Percentiles rank a stretch among this genome's conserved stretches.
These are phyloP conservation scores for Callosobruchus maculatus DNA, from an alignment of 2,888 invertebrate species.

Conservation along the genomic window DNA sequence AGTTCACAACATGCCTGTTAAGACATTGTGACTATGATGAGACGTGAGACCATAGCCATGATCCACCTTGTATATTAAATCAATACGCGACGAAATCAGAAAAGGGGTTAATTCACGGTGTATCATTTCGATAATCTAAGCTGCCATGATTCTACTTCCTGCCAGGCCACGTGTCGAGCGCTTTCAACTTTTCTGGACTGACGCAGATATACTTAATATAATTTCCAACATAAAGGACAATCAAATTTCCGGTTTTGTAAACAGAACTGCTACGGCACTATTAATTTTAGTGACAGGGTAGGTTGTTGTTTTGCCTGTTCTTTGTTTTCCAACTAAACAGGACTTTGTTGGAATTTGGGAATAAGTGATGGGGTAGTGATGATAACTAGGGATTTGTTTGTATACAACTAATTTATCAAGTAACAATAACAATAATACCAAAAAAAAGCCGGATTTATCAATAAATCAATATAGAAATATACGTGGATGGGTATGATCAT, in stretches of 20 bases:
- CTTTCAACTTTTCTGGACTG: background rate
- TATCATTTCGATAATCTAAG: background rate
- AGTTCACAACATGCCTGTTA: too few relatives aligned
- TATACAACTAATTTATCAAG: background rate
- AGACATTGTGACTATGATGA: too few relatives aligned
- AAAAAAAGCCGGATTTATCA: too few relatives aligned
- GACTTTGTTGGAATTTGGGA: background rate
- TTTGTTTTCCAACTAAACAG: background rate
- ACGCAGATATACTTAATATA: conserved; percentile 8
- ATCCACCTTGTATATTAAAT: background rate
- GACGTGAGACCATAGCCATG: too few relatives aligned
- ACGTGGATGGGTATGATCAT: too few relatives aligned
- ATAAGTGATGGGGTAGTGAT: background rate
- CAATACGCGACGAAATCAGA: conserved; percentile 4
- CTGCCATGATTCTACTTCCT: background rate
- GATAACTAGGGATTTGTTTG: background rate
- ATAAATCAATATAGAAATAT: too few relatives aligned
- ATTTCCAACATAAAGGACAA: conserved; percentile 30
- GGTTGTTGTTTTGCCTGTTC: background rate
- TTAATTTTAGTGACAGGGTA: conserved; percentile 2
- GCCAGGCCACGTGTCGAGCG: background rate
- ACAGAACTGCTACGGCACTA: conserved; percentile 15
- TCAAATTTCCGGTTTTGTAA: conserved; percentile 39
- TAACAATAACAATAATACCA: background rate
- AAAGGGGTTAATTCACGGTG: background rate